Evolutionary conservation across 2,888 invertebrate species (phyloP), one percentile per base, ranked within the genome.

Genomic region (Lithophane ornitopus): DNA sequence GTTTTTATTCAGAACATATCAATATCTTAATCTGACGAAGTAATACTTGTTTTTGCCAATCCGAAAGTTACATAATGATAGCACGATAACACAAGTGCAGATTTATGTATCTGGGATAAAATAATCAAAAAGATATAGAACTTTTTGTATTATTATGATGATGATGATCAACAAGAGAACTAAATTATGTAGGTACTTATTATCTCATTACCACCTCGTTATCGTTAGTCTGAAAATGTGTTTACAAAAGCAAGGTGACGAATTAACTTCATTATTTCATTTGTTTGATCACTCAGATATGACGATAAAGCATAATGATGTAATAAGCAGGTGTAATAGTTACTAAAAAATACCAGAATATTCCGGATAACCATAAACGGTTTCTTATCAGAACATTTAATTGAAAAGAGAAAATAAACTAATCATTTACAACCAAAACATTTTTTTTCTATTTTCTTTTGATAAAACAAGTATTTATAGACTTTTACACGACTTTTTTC

Each of bases 131-230:
- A 72, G 58, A 73, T 79, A 79, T 39, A 26, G 12, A 63, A 19
- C 14, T 58, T 77, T 68, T 52, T 44, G 34, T 52, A 12, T 22
- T 11, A 44, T 44, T 8, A 28, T 56, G 12, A 52, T 72, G 34
- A 58, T 70, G 12, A 58, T 58, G 58, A 28, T 44, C 16, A 19
- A 9, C 54, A 46, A 9, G 44, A 34, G 16, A 44, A 3, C 16
- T 19, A 26, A 74, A 16, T 67, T 14, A 11, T 67, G 26, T 14
- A 11, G 62, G 26, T 41, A 34, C 16, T 26, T 52, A 63, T 74
- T 68, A 67, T 75, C 56, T 67, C 26, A 74, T 11, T 56, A 56
- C 34, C 66, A 58, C 49, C 62, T 67, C 49, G n/a, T 67, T 80
- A 62, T 67, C 49, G n/a, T 67, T 80, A 62, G 26, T 62, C 3